Base-by-base conservation (phyloP, 2,797 vertebrate species). In the Bradypodion pumilum region DNA sequence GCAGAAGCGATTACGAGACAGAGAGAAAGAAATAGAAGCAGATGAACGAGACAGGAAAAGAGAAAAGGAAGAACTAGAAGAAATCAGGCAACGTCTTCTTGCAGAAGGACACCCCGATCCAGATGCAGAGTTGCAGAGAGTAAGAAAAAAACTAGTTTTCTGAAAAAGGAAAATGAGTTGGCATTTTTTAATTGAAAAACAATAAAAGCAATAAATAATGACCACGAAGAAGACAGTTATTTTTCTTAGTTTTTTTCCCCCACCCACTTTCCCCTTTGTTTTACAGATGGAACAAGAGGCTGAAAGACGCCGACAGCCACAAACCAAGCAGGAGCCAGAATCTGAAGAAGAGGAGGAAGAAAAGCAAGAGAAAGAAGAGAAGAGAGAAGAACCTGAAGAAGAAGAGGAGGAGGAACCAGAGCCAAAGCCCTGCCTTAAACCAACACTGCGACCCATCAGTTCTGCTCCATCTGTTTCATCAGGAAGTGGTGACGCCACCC, bases 61-160 rank as follows among this genome's bases (percentile, higher is more conserved):
- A 74, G 99, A 99, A 94, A 99, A 99, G 94, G 99, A 99, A 95
- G 99, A 99, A 94, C 94, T 98, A 88, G 98, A 99, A 90, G 98
- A 99, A 96, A 99, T 99, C 93, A 96, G 99, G 92, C 98, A 98
- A 94, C 97, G 99, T 86, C 97, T 99, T 93, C 91, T 99, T 91
- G 98, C 98, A 90, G 98, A 99, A 95, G 99, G 99, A 74, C 99
- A 99, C 91, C 99, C 99, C 74, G 98, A 99, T 93, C 99, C 99
- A 77, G 99, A 99, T 92, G 98, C 98, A 82, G 99, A 99, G 91
- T 97, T 99, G 52, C 98, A 99, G 94, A 98, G 99, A 96, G 99
- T 99, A 92, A 95, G 97, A 89, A n/a, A n/a, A n/a, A n/a, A 89
- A 66, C 2, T 73, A 7, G 56, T 89, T 10, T 4, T 89, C 7